Base-by-base conservation (phyloP, 64 coral and sea anemone genomes). In the Montipora efflorescens region DNA sequence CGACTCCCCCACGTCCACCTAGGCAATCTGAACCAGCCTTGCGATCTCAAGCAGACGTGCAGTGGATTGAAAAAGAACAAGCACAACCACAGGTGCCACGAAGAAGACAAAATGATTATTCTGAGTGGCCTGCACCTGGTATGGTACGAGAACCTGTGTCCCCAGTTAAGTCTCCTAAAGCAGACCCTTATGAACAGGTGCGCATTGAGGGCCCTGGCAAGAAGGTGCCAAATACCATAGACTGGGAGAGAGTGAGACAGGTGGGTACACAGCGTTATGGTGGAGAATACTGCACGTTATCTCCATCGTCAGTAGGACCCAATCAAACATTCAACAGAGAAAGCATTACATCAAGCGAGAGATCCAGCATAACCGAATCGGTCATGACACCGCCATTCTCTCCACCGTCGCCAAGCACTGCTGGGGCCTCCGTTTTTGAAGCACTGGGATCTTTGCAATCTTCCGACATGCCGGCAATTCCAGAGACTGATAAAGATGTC, bases 231-330 rank as follows among this genome's bases (percentile, higher is more conserved):
- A 23, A 71, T 71, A 4, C 68, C 18, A 48, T 88, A 73, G 86
- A 93, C 20, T 49, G 76, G 57, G 84, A 73, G 12, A 95, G 49
- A 80, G 50, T 80, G 5, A 76, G 72, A 43, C 10, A 58, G 19
- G 44, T 12, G 7, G 48, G 5, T 15, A 9, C 52, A 8, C 83
- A 59, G 4, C 69, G 48, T 57, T 22, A 45, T 74, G 92, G 47
- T 0, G 96, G 96, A 5, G 96, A 97, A 3, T 97, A 97, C 21
- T 97, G 96, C 59, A 93, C 92, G 23, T 57, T 97, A 53, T 72
- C 92, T 5, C 28, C 84, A 20, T 73, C n/a, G 50, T 93, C 96
- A 58, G 77, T 95, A 44, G 89, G 96, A 57, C 96, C 96, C 8
- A 72, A 77, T 67, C 83, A 89, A 57, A 58, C 90, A 47, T 51